Base-by-base conservation (phyloP, 2,888 invertebrate genomes). In the Cephus sareptanus region DNA sequence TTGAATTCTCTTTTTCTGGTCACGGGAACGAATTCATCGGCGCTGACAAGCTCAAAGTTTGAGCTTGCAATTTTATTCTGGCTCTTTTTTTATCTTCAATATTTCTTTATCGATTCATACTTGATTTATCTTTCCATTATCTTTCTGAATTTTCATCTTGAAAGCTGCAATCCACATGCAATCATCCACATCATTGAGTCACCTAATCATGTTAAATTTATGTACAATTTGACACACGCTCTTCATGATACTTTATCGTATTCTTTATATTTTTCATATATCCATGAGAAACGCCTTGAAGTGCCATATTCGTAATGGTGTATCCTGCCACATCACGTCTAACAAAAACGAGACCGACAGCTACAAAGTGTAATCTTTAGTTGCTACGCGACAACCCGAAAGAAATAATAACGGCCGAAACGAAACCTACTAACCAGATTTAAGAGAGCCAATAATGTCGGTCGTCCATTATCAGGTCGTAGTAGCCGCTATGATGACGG, bases 311-410 rank as follows among this genome's bases (percentile, higher is more conserved):
- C 71, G 15, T 71, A 56, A 33, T 31, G 71, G 12, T 75, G 71
- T 83, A 80, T 81, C 82, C 86, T 85, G 86, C 86, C 85, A 74
- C 81, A 84, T 85, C 86, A 84, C 82, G 78, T 83, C 76, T 31
- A 81, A 79, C 35, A 9, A 56, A 56, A 56, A 56, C 23, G 9
- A 56, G 23, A 56, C 9, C 56, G 23, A 56, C 23, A 23, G 23
- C 23, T 9, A 23, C 1, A 56, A 56, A 9, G 1, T 23, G 23
- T 56, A 56, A 56, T 23, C 9, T 23, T 56, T 56, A 56, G 9
- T 56, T 15, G 6, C 9, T 56, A 23, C 56, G 56, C 56, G 9
- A 56, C 15, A 23, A 56, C 15, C 23, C 23, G 2, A 56, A 56
- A 23, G 23, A 15, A 56, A 56, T 15, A 56, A 56, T 56, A 9